A percentile compares a stretch with the other conserved stretches of the same genome.
Evolutionary conservation across 2,797 vertebrate species (phyloP).

Genomic region (Catostomus latipinnis): DNA sequence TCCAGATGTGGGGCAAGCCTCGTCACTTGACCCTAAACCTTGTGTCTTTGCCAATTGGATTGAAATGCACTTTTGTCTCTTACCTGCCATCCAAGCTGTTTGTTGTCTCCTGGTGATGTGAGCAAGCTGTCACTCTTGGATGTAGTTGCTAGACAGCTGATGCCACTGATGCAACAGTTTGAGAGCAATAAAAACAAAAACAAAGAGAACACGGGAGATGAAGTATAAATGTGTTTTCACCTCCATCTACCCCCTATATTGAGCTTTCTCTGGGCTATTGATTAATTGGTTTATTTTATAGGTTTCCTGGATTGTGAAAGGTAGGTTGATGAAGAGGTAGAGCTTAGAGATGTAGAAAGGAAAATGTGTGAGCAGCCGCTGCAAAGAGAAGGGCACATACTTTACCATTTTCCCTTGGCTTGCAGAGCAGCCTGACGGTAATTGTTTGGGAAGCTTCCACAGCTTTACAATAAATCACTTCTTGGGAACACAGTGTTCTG

Average conservation of each 20-base stretch:
- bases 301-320: constrained; percentile 37
- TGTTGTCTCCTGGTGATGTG: neutral
- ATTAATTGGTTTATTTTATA: constrained; percentile 58
- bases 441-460: constrained; percentile 78
- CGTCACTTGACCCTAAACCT: neutral
- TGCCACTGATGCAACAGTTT: constrained; percentile 12
- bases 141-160: neutral
- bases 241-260: neutral
- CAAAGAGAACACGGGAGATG: neutral
- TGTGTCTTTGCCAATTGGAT: neutral
- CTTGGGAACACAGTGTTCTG: constrained; percentile 76
- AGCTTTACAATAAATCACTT: constrained; percentile 77
- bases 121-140: constrained; percentile 17
- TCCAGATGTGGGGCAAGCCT: constrained; percentile 32
- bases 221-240: constrained; percentile 48
- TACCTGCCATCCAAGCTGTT: constrained; percentile 4
- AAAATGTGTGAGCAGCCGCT: constrained; percentile 70
- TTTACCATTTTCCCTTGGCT: constrained; percentile 70
- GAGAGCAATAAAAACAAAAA: neutral
- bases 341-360: constrained; percentile 59
- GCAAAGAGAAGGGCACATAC: constrained; percentile 55
- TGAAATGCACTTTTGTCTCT: constrained; percentile 13
- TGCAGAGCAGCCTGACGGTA: constrained; percentile 66
- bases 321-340: constrained; percentile 34
- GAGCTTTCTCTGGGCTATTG: constrained; percentile 31